Base-by-base conservation (phyloP, 1,140 invertebrate genomes). In the Trypoxylus dichotomus region DNA sequence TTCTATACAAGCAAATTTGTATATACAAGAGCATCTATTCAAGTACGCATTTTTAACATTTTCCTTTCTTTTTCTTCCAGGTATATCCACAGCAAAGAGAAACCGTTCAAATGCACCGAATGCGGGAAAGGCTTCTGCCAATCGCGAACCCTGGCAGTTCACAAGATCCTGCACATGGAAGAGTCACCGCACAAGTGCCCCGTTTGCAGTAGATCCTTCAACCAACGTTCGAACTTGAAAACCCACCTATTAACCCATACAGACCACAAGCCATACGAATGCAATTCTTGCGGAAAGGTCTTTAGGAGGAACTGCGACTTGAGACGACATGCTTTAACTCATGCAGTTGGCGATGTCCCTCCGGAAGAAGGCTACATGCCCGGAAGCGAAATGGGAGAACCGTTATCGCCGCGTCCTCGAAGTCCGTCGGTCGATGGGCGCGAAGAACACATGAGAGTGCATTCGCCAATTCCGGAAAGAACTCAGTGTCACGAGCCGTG, bases 111-210 rank as follows among this genome's bases (percentile, higher is more conserved):
- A 76, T 78, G 71, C 77, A 63, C 58, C 79, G 95, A 97, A 86
- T 98, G 97, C 84, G 96, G 96, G 73, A 98, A 98, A 87, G 97
- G 96, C 13, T 98, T 99, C 88, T 98, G 97, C 85, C 97, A 98
- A 84, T 96, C 95, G 19, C 89, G 97, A 43, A 98, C 97, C 0
- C 87, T 98, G 79, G 96, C 96, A 8, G 96, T 97, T 2, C 97
- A 98, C 86, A 96, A 95, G 85, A 96, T 97, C 82, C 89, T 96
- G 5, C 95, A 97, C 85, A 93, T 96, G 92, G 95, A 96, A 84
- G 95, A 97, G 83, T 96, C 94, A 0, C 95, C 95, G 0, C 95
- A 97, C 88, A 96, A 96, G 86, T 97, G 95, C 84, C 95, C 94
- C 0, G 94, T 96, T 0, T 97, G 95, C 87, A 93, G 93, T 77